Evolutionary conservation across 2,113 vertebrate genomes (phyloP).

Genomic region (Elgaria multicarinata): DNA sequence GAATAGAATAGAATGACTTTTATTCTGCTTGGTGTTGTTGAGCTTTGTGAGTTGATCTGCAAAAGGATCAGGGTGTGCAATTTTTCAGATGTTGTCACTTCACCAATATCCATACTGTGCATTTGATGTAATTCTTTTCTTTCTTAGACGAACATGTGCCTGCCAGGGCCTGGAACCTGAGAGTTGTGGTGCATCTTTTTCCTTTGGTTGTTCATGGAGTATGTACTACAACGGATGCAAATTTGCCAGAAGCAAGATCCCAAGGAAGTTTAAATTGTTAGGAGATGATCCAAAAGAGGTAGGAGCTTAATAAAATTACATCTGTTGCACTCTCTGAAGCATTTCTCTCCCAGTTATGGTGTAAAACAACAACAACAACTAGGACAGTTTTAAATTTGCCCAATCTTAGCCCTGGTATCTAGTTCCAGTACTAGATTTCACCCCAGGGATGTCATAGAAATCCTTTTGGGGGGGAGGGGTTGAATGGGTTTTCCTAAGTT

Average conservation of each 20-base stretch:
- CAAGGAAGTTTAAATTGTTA: constrained; percentile 95
- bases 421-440: not conserved
- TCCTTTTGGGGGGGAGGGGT: no score
- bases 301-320: constrained; percentile 60
- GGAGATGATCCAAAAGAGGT: constrained; percentile 96
- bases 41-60: not conserved
- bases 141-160: constrained; percentile 91
- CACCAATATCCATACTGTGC: not conserved
- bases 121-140: constrained; percentile 33
- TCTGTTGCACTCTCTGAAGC: constrained; percentile 45
- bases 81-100: not conserved
- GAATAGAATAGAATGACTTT: no score
- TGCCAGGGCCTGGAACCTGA: constrained; percentile 95
- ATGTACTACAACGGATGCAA: constrained; percentile 99
- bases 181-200: constrained; percentile 95
- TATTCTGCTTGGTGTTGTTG: not conserved
- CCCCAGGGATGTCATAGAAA: no score
- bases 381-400: not conserved
- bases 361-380: no score
- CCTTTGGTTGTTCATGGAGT: constrained; percentile 98
- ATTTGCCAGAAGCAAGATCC: constrained; percentile 97
- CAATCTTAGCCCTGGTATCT: not conserved
- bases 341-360: constrained; percentile 39
- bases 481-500: no score
- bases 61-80: no score